phyloP scores from a whole-genome alignment of 37 sponge, comb jelly and placozoan species.

The Hexactinellida sp. region DNA sequence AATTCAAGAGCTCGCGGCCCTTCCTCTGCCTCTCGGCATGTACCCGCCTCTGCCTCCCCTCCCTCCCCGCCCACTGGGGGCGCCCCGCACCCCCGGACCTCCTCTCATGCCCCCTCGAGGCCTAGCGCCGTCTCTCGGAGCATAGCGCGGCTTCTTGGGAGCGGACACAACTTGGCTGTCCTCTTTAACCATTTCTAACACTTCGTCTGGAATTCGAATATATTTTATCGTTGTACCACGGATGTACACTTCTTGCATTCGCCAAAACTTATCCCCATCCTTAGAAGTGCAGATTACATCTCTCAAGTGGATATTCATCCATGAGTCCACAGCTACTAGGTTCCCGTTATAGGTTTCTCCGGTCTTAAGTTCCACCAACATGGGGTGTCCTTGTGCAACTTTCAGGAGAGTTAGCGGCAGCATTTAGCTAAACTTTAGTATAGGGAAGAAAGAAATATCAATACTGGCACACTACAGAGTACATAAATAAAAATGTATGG shows the following conservation, averaged over 20 bases:
- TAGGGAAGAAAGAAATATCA: too few species aligned
- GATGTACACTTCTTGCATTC: slow-evolving; percentile 88
- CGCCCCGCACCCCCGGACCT: not conserved
- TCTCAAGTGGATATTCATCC: slow-evolving; percentile 93
- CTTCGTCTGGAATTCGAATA: slow-evolving; percentile 96
- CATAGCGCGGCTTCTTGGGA: not conserved
- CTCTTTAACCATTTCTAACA: slow-evolving; percentile 22
- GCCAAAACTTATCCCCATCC: slow-evolving; percentile 96
- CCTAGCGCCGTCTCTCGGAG: not conserved
- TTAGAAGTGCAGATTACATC: slow-evolving; percentile 97
- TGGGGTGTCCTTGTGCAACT: slow-evolving; percentile 84
- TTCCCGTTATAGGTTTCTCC: slow-evolving; percentile 99
- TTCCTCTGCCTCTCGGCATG: not conserved
- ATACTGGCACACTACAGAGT: too few species aligned
- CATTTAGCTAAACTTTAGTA: slow-evolving; percentile 27
- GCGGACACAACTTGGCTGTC: not conserved
- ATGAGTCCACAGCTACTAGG: slow-evolving; percentile 86
- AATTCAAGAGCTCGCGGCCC: not conserved
- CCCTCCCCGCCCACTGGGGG: not conserved
- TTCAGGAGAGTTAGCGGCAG: slow-evolving; percentile 79
- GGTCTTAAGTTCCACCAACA: slow-evolving; percentile 93
- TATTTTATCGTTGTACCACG: slow-evolving; percentile 90
- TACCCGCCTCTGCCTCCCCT: slow-evolving; percentile 1
- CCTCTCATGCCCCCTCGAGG: not conserved
- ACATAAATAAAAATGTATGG: too few species aligned